Conservation (phyloP, 2,113 vertebrate genomes). For the Clupea harengus region DNA sequence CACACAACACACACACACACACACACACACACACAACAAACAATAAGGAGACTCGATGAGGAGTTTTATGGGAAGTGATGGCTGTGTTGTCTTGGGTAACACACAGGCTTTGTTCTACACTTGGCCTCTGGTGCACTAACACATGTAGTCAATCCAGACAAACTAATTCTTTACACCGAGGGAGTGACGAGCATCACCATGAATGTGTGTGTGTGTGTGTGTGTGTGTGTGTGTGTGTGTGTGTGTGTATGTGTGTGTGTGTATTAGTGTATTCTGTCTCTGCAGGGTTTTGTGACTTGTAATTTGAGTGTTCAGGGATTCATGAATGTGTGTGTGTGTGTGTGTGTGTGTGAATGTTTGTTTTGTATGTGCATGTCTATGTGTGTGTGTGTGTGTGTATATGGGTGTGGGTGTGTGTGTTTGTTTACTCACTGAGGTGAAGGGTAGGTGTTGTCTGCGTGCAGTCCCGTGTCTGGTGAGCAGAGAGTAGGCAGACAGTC, state of each 20-base stretch:
- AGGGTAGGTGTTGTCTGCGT: conserved; percentile 78
- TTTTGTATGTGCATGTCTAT: neutral
- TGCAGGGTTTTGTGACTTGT: neutral
- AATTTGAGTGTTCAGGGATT: neutral
- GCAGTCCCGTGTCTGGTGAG: neutral
- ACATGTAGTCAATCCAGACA: no score
- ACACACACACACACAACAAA: no score
- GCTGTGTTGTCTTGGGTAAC: no score
- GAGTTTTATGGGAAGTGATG: no score
- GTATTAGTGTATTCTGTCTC: neutral
- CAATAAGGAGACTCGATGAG: no score
- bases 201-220: neutral
- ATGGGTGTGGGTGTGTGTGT: conserved; percentile 62
- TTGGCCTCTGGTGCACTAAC: neutral
- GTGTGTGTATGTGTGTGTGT: neutral
- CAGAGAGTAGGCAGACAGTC: conserved; percentile 71
- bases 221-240: neutral
- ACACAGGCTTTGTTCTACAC: neutral
- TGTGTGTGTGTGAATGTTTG: conserved; percentile 5
- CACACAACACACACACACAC: neutral
- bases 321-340: neutral
- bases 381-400: conserved; percentile 1
- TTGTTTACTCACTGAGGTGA: conserved; percentile 82
- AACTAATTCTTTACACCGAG: no score
- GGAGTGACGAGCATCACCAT: no score